These are phyloP conservation scores for Eretmocerus hayati DNA, from an alignment of 2,888 invertebrate species.

Conservation along the genomic window DNA sequence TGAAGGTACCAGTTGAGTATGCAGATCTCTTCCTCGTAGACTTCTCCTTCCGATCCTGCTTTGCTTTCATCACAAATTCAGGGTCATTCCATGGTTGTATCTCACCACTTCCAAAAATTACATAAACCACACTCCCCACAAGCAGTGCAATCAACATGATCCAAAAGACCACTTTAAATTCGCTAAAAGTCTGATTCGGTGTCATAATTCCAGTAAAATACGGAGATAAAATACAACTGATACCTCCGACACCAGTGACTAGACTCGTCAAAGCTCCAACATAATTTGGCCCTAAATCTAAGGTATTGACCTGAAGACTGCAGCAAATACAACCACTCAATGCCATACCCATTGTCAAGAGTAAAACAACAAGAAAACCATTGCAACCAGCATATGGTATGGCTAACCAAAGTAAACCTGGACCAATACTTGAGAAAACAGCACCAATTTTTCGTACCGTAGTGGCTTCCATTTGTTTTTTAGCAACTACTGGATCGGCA, in stretches of 20 bases:
- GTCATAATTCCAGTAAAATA: slow-evolving; percentile 60
- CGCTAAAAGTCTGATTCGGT: too few relatives aligned
- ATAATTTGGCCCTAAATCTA: slow-evolving; percentile 49
- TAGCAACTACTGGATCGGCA: slow-evolving; percentile 45
- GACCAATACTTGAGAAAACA: slow-evolving; percentile 47
- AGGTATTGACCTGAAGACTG: slow-evolving; percentile 47
- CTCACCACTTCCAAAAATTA: too few relatives aligned
- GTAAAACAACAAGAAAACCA: slow-evolving; percentile 37
- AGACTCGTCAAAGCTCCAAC: slow-evolving; percentile 49
- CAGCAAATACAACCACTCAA: slow-evolving; percentile 49
- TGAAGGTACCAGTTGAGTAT: too few relatives aligned
- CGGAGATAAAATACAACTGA: slow-evolving; percentile 64
- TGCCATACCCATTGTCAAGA: slow-evolving; percentile 48
- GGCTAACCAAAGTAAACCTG: slow-evolving; percentile 47
- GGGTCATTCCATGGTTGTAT: too few relatives aligned
- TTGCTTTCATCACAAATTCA: too few relatives aligned
- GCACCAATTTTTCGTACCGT: slow-evolving; percentile 48
- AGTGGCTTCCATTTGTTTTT: slow-evolving; percentile 39
- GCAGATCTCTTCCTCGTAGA: too few relatives aligned
- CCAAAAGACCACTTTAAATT: too few relatives aligned
- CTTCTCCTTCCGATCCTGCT: too few relatives aligned
- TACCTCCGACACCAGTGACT: slow-evolving; percentile 59
- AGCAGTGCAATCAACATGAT: too few relatives aligned
- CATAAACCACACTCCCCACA: too few relatives aligned
- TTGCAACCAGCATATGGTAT: slow-evolving; percentile 50